These are phyloP conservation scores for Hepsetus odoe DNA, from an alignment of 2,113 vertebrate genomes.

Conservation along the genomic window DNA sequence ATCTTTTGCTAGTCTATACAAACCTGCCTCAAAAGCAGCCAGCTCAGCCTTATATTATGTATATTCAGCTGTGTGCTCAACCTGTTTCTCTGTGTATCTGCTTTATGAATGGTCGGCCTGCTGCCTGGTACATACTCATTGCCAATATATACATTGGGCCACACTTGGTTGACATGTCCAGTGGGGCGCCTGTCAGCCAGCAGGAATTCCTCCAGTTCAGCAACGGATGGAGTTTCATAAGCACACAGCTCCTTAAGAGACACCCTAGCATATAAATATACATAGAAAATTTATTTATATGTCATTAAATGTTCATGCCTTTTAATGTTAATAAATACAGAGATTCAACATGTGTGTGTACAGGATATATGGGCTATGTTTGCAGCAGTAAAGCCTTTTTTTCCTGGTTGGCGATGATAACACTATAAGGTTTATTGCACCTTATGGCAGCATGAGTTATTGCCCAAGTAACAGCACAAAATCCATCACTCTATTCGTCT, in stretches of 20 bases:
- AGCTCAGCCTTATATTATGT: conserved; percentile 37
- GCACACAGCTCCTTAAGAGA: conserved; percentile 63
- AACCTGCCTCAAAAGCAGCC: conserved; percentile 29
- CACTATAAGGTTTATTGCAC: conserved; percentile 1
- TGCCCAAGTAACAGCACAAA: conserved; percentile 16
- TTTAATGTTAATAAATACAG: neutral
- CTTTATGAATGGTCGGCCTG: conserved; percentile 23
- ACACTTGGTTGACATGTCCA: conserved; percentile 77
- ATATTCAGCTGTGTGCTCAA: conserved; percentile 34
- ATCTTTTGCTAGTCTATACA: conserved; percentile 30
- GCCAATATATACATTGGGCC: conserved; percentile 75
- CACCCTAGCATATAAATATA: conserved; percentile 59
- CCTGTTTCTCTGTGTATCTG: conserved; percentile 24
- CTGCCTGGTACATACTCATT: conserved; percentile 68
- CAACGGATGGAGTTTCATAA: conserved; percentile 69
- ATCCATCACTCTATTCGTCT: conserved; percentile 1
- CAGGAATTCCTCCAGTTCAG: conserved; percentile 71
- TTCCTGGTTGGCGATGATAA: neutral
- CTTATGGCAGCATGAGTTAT: conserved; percentile 5
- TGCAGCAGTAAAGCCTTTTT: neutral
- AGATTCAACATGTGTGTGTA: neutral
- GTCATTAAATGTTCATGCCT: conserved; percentile 1
- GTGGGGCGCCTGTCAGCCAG: conserved; percentile 65
- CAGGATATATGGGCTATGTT: neutral
- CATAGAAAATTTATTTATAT: conserved; percentile 11